These are phyloP conservation scores for Dinoponera quadriceps DNA, from an alignment of 1,140 invertebrate genomes.

Conservation along the genomic window DNA sequence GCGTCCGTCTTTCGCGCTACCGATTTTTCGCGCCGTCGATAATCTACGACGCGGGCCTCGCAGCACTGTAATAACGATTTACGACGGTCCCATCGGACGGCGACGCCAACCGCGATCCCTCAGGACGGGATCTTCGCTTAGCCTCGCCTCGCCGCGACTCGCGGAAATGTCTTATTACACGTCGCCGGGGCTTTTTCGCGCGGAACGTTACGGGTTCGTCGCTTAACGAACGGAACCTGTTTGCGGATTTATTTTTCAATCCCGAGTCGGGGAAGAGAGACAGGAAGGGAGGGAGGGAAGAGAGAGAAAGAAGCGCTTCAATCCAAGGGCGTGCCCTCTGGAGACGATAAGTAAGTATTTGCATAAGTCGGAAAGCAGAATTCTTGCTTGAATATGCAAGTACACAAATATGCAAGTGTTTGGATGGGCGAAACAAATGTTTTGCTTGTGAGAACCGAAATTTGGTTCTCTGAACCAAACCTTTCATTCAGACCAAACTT, in stretches of 20 bases:
- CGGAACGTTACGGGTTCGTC: background rate
- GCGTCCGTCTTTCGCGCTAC: background rate
- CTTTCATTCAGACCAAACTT: too few species aligned
- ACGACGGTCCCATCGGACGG: background rate
- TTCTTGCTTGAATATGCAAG: too few species aligned
- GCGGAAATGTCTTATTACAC: slow-evolving; percentile 32
- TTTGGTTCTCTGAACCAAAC: too few species aligned
- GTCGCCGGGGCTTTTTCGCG: slow-evolving; percentile 3
- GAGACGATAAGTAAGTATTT: too few species aligned
- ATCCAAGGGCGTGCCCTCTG: too few species aligned
- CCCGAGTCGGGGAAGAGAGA: background rate
- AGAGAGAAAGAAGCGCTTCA: too few species aligned
- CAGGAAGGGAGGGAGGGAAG: too few species aligned
- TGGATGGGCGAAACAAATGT: too few species aligned
- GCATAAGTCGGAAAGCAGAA: too few species aligned
- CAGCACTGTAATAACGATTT: slow-evolving; percentile 22
- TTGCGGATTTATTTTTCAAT: slow-evolving; percentile 22
- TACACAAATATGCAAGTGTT: too few species aligned
- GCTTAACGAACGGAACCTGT: slow-evolving; percentile 16
- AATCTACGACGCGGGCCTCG: background rate
- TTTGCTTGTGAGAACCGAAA: too few species aligned
- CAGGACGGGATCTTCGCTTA: background rate
- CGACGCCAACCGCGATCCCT: background rate
- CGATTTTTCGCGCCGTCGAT: slow-evolving; percentile 4
- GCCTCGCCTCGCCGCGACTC: background rate